Base-by-base conservation (phyloP, 1,140 invertebrate species). In the Diabrotica undecimpunctata region DNA sequence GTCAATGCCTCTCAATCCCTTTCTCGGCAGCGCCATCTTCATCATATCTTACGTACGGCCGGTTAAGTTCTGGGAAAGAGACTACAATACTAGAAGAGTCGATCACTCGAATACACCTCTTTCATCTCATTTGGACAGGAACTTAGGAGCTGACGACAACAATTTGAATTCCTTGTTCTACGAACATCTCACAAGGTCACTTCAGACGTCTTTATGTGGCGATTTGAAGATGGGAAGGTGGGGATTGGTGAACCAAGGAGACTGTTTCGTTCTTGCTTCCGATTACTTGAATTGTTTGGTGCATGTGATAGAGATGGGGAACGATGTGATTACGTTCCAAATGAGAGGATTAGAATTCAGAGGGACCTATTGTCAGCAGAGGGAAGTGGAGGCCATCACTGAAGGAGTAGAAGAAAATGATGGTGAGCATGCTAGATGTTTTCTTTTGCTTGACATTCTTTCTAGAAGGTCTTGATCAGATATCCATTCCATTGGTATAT, bases 151-250 rank as follows among this genome's bases (percentile, higher is more conserved):
- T 69, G 97, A 99, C 81, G 97, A 99, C 76, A 99, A 99, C 80
- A 99, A 99, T 81, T 79, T 99, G 10, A 99, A 99, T 80, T 97
- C 96, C 0, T 98, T 99, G 75, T 99, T 99, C 83, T 99, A 99
- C 76, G 97, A 99, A 81, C 97, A 99, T 80, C 81, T 99, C 12
- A 99, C 97, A 0, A 52, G 96, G 41, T 97, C 96, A 0, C 79
- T 99, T 46, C 97, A 99, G 78, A 93, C 97, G 79, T 96, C 93
- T 58, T 81, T 99, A 2, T 97, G 93, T 78, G 97, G 97, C 0
- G 97, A 99, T 82, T 83, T 99, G 13, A 85, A 90, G 61, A 79
- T 99, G 68, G 96, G 96, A 52, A 75, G 83, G 57, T 97, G 95
- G 91, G 95, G 94, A 12, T 87, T 88, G 57, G 93, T 95, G 0